Base-by-base conservation (phyloP, 2,113 vertebrate genomes). In the Colinus virginianus region DNA sequence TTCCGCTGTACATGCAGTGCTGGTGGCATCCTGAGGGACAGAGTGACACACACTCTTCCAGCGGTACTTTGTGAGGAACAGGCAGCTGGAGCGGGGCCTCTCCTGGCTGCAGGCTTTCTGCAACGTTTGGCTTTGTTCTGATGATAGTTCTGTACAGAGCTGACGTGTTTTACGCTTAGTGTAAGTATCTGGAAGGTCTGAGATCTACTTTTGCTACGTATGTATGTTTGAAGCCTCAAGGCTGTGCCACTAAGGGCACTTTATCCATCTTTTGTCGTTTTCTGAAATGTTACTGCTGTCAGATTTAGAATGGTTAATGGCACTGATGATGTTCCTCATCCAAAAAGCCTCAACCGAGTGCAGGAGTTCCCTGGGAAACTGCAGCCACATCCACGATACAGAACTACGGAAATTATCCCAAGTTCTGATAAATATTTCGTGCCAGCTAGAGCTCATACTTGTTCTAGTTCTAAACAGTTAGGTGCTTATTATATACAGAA, bases 381-480 rank as follows among this genome's bases (percentile, higher is more conserved):
- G 68, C 71, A 76, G 28, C 30, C 62, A 38, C 22, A 18, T 3
- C 4, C 49, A 48, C 9, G 75, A 87, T 49, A 66, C 4, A 0
- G 25, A 76, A 68, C 59, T 84, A n/a, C 80, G 84, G 84, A 86
- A 58, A 53, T 34, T 0, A 84, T 42, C 68, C 67, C 25, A 82
- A 70, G 26, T 68, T 82, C 59, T 71, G 76, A 81, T 68, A 90
- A 94, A 89, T 67, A 89, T 7, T 79, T 59, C 26, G n/a, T 49
- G 82, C 59, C 69, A 77, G 40, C 64, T n/a, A 22, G 30, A 77
- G 63, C 46, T 85, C 87, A 38, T 1, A 53, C 34, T 45, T 80
- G 32, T 79, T 70, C 63, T 92, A 85, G 53, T 68, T 71, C 45
- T 84, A 77, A 59, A 55, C 26, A 46, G 25, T 84, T 55, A 43